Evolutionary conservation across 2,888 invertebrate species (phyloP), one percentile per base, ranked within the genome.

Genomic region (Cantharis nigra): DNA sequence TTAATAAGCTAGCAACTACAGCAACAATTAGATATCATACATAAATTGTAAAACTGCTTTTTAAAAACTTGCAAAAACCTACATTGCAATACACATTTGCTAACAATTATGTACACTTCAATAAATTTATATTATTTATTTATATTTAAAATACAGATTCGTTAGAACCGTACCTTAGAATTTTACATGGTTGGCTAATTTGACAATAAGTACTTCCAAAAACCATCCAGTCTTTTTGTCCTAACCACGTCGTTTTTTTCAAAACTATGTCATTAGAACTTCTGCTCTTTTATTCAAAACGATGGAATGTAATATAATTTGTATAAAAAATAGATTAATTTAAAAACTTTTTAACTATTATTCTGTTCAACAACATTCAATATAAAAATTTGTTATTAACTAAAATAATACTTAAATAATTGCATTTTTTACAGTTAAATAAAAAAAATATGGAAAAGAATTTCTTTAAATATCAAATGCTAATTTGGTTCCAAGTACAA

Each of bases 1-100:
- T 49, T 49, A 49, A 49, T 49, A 49, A 49, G 49, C 49, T 49
- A 49, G 49, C 49, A 5, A 71, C 63, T 72, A 70, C 64, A 74
- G 74, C 77, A 71, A 74, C 71, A 71, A 70, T 74, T 74, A 72
- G 74, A 71, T 80, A 80, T 81, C 77, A 76, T 77, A 81, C 83
- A 84, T 83, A 82, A 84, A 84, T 83, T 83, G 83, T 80, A 84
- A 83, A 84, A 83, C 83, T 83, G 84, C 81, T 67, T 82, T 82
- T 81, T 83, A 84, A 84, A 80, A 80, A 80, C 79, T 77, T 82
- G 82, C 81, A 82, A 83, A 83, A 83, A 81, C 80, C 82, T 84
- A 83, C 82, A 81, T 81, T 81, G 82, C 81, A 80, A 81, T 81
- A 81, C 79, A 83, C 77, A 81, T 81, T 82, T 81, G 81, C 81